Evolutionary conservation across 2,113 vertebrate species (phyloP), one percentile per base, ranked within the genome.

Genomic region (Pachycephala philippinensis): DNA sequence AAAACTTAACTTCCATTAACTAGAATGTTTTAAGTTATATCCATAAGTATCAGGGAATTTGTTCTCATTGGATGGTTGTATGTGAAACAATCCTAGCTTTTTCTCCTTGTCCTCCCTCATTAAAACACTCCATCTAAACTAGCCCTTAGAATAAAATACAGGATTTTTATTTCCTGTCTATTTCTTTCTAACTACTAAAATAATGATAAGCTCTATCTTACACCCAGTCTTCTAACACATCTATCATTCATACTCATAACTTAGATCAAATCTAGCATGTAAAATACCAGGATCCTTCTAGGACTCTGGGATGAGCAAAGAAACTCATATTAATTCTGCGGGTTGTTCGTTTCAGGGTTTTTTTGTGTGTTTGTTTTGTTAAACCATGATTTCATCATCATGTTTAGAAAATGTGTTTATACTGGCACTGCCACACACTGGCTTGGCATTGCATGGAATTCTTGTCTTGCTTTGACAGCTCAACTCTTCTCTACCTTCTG

Each of bases 391-490:
- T 90, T 83, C 21, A 79, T 78, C 40, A 96, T 27, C 40, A 80
- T 61, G 31, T 74, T 89, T 83, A 77, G 93, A 68, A 84, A 39
- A 52, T 0, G 23, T 14, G 9, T 57, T 96, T 89, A 61, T 33
- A 86, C 9, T 94, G 89, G 82, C 74, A 71, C 54, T 66, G 74
- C 33, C 65, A 79, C 20, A 26, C 24, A 65, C 1, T 54, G 23
- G 27, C 50, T 89, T 57, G 40, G 61, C 53, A 79, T 68, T 86
- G 65, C 50, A 69, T 39, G 61, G 37, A 30, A 64, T 44, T 90
- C 40, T 80, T 61, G 86, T 78, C 66, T 76, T 71, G 66, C 49
- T 90, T 63, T 71, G 39, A 69, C 79, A 88, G 12, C 35, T 87
- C 65, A 82, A 26, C 57, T 76, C 27, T 52, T 35, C 16, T 27